These are phyloP conservation scores for Calyptomena viridis DNA, from an alignment of 2,113 vertebrate species.

Conservation along the genomic window DNA sequence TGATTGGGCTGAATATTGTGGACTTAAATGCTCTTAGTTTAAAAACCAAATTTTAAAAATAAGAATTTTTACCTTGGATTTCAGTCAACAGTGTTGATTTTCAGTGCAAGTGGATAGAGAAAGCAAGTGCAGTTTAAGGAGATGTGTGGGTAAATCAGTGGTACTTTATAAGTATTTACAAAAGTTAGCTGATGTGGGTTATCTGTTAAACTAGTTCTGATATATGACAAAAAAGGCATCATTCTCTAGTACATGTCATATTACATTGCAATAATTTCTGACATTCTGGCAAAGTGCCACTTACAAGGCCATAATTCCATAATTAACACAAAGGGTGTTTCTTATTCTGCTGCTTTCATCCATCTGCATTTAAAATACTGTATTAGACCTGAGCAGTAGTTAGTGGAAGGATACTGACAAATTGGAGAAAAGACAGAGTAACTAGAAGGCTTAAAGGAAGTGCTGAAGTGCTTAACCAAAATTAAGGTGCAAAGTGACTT, in stretches of 20 bases:
- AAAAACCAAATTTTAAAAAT: not conserved
- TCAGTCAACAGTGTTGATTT: not conserved
- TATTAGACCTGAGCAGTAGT: not conserved
- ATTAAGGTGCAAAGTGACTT: not conserved
- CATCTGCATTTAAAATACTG: not conserved
- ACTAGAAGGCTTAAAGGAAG: not conserved
- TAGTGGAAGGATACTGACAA: not conserved
- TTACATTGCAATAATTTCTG: not conserved
- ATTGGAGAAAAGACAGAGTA: not conserved
- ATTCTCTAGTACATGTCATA: accelerated
- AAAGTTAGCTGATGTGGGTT: not conserved
- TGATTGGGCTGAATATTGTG: not conserved
- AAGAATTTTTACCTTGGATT: not conserved
- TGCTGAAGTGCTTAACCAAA: not conserved
- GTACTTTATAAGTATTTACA: not conserved
- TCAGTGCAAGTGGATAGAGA: not conserved
- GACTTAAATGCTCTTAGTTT: not conserved
- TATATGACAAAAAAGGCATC: not conserved
- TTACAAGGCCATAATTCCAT: not conserved
- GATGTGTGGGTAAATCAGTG: not conserved
- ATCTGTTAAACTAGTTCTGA: not conserved
- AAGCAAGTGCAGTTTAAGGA: not conserved
- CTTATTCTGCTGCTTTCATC: not conserved
- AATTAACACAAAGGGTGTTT: not conserved
- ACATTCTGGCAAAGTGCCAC: not conserved